These are phyloP conservation scores for Hemibagrus guttatus DNA, from an alignment of 2,797 vertebrate genomes.

Conservation along the genomic window DNA sequence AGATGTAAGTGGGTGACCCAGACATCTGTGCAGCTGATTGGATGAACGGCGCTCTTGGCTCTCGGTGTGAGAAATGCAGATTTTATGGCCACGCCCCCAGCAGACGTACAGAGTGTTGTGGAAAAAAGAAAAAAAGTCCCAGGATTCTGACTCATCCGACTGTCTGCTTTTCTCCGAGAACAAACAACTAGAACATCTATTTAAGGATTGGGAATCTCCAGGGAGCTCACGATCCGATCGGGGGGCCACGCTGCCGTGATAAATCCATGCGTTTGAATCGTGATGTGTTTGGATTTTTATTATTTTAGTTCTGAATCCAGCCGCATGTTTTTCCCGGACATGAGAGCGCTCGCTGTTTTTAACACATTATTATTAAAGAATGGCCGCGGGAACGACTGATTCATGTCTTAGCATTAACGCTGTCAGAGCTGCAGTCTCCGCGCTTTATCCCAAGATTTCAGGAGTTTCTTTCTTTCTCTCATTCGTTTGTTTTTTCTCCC, in stretches of 20 bases:
- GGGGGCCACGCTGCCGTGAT: neutral
- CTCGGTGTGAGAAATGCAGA: constrained; percentile 35
- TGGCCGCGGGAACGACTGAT: rapidly evolving
- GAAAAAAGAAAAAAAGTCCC: neutral
- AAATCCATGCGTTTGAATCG: neutral
- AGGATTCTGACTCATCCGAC: constrained; percentile 12
- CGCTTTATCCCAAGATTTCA: neutral
- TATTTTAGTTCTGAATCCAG: neutral
- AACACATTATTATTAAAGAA: neutral
- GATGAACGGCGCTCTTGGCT: constrained; percentile 48
- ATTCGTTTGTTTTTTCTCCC: too few relatives aligned
- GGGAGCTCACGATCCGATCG: neutral
- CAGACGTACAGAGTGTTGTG: neutral
- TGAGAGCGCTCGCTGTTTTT: neutral
- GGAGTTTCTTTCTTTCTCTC: neutral
- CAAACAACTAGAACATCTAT: constrained; percentile 36
- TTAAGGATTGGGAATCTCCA: constrained; percentile 17
- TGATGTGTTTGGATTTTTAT: neutral
- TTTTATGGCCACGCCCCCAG: neutral
- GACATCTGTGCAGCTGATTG: constrained; percentile 71
- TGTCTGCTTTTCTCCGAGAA: neutral
- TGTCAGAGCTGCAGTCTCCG: neutral
- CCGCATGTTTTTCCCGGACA: neutral
- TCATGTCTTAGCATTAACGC: neutral
- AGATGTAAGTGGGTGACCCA: constrained; percentile 81